Conservation (phyloP, 2,113 vertebrate genomes). For the Vombatus ursinus region DNA sequence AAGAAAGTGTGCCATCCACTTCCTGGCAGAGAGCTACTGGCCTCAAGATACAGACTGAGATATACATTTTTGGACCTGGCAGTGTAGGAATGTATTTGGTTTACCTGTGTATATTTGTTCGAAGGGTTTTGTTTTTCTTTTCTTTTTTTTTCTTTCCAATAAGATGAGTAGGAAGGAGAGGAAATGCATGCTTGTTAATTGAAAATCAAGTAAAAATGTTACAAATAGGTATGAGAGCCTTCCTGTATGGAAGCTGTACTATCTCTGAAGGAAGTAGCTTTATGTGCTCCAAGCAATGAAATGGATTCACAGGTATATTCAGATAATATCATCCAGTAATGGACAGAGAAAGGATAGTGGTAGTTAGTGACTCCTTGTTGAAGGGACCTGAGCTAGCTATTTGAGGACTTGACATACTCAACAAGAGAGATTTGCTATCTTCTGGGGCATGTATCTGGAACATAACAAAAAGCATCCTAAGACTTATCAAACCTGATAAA, state of each 20-base stretch:
- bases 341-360: background rate
- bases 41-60: too few relatives aligned
- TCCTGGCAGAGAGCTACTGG: too few relatives aligned
- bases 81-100: background rate
- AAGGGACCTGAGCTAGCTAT: background rate
- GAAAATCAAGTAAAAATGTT: background rate
- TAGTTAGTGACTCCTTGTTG: too few relatives aligned
- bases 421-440: background rate
- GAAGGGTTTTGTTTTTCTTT: background rate
- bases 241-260: background rate
- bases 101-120: background rate
- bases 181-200: background rate
- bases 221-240: background rate
- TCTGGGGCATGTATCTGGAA: background rate
- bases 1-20: background rate
- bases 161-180: background rate
- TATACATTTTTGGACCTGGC: background rate
- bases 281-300: background rate
- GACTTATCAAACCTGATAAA: background rate
- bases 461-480: background rate
- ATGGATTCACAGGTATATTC: background rate
- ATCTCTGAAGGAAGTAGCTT: too few relatives aligned
- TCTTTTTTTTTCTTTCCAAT: background rate
- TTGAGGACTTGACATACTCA: background rate
- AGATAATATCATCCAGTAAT: background rate